Conservation (phyloP, 1,140 invertebrate species). For the Gryon sp. region DNA sequence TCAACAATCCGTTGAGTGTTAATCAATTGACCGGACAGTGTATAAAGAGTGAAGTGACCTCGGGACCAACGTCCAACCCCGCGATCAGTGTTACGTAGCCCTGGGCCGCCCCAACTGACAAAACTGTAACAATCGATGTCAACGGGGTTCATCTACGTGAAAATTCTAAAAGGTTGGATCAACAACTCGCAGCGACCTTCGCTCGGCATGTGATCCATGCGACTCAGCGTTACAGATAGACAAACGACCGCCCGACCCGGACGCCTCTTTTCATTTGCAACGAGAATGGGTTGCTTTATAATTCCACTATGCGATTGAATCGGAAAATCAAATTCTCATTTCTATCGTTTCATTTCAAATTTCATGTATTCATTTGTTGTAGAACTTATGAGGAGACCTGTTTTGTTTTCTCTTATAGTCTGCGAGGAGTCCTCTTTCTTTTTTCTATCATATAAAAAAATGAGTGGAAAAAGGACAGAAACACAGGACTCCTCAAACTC, state of each 20-base stretch:
- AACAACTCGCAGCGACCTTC: conserved; percentile 48
- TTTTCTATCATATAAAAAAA: no score
- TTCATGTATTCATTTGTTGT: no score
- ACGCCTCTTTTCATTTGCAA: conserved; percentile 6
- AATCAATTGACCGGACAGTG: conserved; percentile 90
- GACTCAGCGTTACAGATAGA: conserved; percentile 57
- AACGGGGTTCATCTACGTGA: conserved; percentile 76
- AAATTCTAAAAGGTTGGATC: conserved; percentile 60
- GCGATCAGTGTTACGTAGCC: conserved; percentile 83
- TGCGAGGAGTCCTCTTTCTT: no score
- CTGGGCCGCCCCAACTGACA: conserved; percentile 78
- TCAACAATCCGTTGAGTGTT: conserved; percentile 93
- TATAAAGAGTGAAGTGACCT: conserved; percentile 81
- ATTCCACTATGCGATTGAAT: not conserved
- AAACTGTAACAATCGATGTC: conserved; percentile 75
- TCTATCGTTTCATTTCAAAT: no score
- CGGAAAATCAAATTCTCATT: no score
- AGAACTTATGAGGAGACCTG: no score
- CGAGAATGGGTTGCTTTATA: conserved; percentile 21
- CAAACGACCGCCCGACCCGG: conserved; percentile 32
- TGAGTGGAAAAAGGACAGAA: no score
- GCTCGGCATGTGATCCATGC: conserved; percentile 49
- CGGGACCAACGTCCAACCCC: conserved; percentile 79
- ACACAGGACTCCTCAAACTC: no score
- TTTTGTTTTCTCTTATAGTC: no score